Percentiles rank a stretch among this genome's conserved stretches.
These are phyloP conservation scores for Schizopygopsis pylzovi DNA, from an alignment of 2,797 vertebrate species.

Conservation along the genomic window DNA sequence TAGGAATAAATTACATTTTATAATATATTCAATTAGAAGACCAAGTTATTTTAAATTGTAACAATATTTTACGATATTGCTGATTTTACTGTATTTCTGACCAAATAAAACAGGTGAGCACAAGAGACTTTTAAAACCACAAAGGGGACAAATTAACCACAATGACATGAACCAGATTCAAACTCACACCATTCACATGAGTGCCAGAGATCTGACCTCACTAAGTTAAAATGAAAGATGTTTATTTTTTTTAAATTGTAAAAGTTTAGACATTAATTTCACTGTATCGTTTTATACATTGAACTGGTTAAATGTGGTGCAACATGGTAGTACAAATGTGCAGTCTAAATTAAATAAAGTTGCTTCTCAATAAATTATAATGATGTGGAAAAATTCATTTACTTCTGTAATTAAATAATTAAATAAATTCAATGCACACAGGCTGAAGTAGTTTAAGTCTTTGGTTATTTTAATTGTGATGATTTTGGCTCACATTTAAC, in stretches of 20 bases:
- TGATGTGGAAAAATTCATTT: too few relatives aligned
- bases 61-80: not conserved
- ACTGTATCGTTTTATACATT: conserved; percentile 7
- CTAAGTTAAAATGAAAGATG: not conserved
- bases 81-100: not conserved
- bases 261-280: not conserved
- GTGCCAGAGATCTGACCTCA: not conserved
- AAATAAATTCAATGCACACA: too few relatives aligned
- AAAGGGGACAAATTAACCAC: not conserved
- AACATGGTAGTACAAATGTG: conserved; percentile 50
- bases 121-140: not conserved
- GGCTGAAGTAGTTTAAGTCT: too few relatives aligned
- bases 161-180: not conserved
- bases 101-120: not conserved
- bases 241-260: not conserved
- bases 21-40: too few relatives aligned
- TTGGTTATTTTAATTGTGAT: too few relatives aligned
- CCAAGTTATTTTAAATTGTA: too few relatives aligned
- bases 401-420: too few relatives aligned
- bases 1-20: too few relatives aligned
- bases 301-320: conserved; percentile 57
- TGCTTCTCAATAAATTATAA: too few relatives aligned
- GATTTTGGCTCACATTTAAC: too few relatives aligned
- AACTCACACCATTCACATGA: not conserved
- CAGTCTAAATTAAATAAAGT: conserved; percentile 29